Conservation (phyloP, 1,140 invertebrate genomes). For the Nasonia vitripennis region DNA sequence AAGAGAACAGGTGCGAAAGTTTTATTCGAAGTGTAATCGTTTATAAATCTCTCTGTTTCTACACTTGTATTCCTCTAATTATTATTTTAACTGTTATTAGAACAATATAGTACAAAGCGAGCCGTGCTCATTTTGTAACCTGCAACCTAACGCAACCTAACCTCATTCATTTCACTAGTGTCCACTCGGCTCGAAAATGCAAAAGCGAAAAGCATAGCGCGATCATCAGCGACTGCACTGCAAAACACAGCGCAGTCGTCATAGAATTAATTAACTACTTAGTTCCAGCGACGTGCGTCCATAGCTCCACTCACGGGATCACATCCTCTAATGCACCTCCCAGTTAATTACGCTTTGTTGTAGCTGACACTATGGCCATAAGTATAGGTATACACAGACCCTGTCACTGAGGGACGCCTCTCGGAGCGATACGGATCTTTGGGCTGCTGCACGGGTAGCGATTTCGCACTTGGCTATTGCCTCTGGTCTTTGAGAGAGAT, state of each 20-base stretch:
- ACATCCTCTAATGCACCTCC: neutral
- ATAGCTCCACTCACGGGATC: neutral
- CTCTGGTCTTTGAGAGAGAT: neutral
- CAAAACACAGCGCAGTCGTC: no score
- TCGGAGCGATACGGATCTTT: neutral
- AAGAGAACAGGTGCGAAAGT: neutral
- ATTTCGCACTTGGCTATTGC: neutral
- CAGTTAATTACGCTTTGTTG: conserved; percentile 14
- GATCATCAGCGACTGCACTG: no score
- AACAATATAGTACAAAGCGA: neutral
- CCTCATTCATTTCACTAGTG: neutral
- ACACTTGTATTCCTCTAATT: no score
- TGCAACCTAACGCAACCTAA: neutral
- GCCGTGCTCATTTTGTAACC: neutral
- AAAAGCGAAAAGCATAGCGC: neutral
- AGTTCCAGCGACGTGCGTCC: neutral
- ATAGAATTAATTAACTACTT: neutral
- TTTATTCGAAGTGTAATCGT: no score
- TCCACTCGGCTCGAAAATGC: neutral
- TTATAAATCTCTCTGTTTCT: no score
- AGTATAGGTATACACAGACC: neutral
- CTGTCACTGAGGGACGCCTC: neutral
- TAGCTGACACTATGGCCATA: neutral
- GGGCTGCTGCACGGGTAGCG: neutral
- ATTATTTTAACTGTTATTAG: no score